Conservation (phyloP, 2,797 vertebrate species). For the Nyctibius grandis region DNA sequence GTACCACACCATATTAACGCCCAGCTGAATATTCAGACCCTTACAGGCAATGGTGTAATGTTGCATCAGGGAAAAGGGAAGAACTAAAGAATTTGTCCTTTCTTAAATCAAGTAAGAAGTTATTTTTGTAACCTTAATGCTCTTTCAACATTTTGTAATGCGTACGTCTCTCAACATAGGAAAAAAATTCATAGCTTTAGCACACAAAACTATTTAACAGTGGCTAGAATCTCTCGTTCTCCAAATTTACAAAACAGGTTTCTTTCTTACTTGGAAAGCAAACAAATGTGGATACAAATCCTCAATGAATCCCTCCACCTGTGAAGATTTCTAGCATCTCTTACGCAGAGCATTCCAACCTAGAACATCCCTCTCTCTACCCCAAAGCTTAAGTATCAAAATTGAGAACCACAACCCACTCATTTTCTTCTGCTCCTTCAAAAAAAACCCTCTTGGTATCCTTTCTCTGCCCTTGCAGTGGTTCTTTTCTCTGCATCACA, state of each 20-base stretch:
- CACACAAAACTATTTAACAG: neutral
- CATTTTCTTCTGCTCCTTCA: neutral
- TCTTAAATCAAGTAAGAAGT: neutral
- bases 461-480: neutral
- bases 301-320: neutral
- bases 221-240: neutral
- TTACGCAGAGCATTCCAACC: neutral
- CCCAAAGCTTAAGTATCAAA: neutral
- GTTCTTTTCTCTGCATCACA: neutral
- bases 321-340: neutral
- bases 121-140: neutral
- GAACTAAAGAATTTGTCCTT: neutral
- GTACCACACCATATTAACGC: neutral
- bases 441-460: neutral
- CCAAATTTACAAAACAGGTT: neutral
- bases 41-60: neutral
- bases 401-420: neutral
- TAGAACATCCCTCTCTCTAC: neutral
- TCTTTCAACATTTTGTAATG: neutral
- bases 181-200: neutral
- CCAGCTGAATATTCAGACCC: neutral
- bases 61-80: neutral
- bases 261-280: neutral
- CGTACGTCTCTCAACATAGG: rapidly evolving
- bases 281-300: neutral